phyloP scores from a whole-genome alignment of 1,140 invertebrate species.

The Anastrepha ludens region DNA sequence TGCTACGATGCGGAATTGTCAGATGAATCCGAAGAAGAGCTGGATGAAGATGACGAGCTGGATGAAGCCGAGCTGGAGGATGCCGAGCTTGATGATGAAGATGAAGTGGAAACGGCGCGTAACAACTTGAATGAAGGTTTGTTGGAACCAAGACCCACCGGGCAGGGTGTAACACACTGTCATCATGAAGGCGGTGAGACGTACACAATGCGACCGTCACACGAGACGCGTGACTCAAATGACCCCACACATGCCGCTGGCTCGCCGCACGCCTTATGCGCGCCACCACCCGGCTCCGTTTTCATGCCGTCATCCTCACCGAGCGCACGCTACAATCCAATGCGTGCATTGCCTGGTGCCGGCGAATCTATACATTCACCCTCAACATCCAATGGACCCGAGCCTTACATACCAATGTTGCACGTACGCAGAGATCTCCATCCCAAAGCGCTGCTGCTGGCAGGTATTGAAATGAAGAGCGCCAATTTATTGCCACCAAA shows the following conservation, averaged over 20 bases:
- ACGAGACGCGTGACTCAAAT: conserved; percentile 70
- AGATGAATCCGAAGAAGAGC: conserved; percentile 60
- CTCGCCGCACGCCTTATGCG: neutral
- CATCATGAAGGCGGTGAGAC: conserved; percentile 79
- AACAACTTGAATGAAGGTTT: conserved; percentile 38
- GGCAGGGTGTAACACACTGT: conserved; percentile 79
- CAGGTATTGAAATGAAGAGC: conserved; percentile 65
- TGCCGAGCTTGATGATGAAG: conserved; percentile 59
- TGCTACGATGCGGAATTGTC: conserved; percentile 26
- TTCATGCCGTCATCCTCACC: neutral
- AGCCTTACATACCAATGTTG: conserved; percentile 78
- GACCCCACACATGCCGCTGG: neutral
- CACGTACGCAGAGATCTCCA: conserved; percentile 84
- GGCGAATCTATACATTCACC: conserved; percentile 70
- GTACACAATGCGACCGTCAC: conserved; percentile 80
- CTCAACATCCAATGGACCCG: conserved; percentile 59
- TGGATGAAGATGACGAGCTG: conserved; percentile 65
- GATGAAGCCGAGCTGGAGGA: conserved; percentile 62
- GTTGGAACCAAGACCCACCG: conserved; percentile 71
- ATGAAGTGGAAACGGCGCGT: conserved; percentile 63
- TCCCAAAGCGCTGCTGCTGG: conserved; percentile 75
- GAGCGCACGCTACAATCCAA: conserved; percentile 64
- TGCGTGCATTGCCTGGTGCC: conserved; percentile 71
- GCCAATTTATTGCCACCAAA: conserved; percentile 34
- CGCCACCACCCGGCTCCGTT: neutral